A percentile compares a stretch with the other conserved stretches of the same genome.
Evolutionary conservation across 2,113 vertebrate genomes (phyloP).

Genomic region (Eolophus roseicapilla): DNA sequence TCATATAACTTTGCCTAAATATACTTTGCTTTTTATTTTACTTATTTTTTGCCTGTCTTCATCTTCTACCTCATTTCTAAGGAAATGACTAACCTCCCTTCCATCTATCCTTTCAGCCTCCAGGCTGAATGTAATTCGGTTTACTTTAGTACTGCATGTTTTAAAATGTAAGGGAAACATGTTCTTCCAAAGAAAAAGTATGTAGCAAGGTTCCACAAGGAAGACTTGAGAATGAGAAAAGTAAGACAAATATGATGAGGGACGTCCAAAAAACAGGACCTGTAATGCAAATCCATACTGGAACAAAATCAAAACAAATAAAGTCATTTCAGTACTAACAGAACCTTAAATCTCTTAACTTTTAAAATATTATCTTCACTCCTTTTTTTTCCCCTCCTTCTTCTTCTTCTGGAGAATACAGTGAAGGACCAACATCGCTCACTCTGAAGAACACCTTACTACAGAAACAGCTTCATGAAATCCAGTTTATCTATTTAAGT

Average conservation of each 20-base stretch:
- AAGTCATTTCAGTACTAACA: neutral
- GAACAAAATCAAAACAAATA: neutral
- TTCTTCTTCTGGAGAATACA: neutral
- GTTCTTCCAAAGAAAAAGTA: neutral
- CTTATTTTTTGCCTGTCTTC: neutral
- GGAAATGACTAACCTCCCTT: conserved; percentile 27
- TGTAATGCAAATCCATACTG: neutral
- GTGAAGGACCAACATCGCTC: neutral
- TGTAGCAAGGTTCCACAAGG: neutral
- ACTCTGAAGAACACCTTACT: neutral
- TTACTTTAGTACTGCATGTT: neutral
- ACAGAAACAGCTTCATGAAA: neutral
- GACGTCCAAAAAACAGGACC: neutral
- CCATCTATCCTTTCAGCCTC: neutral
- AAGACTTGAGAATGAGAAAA: neutral
- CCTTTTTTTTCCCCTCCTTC: accelerated
- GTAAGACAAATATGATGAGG: neutral
- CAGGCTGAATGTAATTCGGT: neutral
- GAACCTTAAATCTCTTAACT: neutral
- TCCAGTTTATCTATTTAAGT: neutral
- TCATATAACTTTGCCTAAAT: neutral
- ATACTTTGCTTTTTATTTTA: conserved; percentile 12
- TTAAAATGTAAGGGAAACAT: neutral
- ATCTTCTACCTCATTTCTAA: conserved; percentile 1
- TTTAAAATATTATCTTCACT: neutral